Evolutionary conservation across 2,113 vertebrate genomes (phyloP).

Genomic region (Lampris incognitus): DNA sequence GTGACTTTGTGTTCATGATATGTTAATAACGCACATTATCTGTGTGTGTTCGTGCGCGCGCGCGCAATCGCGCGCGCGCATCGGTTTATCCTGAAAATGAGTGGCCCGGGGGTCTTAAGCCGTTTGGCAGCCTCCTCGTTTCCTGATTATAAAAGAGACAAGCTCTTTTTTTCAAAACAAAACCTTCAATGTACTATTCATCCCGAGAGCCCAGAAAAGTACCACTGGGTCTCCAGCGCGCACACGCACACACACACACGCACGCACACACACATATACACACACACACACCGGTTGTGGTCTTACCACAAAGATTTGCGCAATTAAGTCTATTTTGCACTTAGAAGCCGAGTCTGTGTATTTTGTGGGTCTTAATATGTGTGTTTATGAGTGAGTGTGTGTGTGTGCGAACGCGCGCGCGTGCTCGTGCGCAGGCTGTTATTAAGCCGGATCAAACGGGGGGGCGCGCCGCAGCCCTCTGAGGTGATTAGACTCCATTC

Average conservation of each 20-base stretch:
- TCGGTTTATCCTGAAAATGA: conserved; percentile 91
- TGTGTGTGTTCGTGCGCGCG: conserved; percentile 58
- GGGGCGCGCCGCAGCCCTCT: background rate
- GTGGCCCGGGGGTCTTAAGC: conserved; percentile 85
- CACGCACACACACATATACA: conserved; percentile 9
- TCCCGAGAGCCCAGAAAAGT: conserved; percentile 41
- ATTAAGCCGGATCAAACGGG: conserved; percentile 89
- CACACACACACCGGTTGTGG: conserved; percentile 82
- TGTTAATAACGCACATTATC: background rate
- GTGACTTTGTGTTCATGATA: conserved; percentile 1
- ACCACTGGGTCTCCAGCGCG: conserved; percentile 18
- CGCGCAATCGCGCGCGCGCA: conserved; percentile 26
- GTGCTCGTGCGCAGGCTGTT: conserved; percentile 81
- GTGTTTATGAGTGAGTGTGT: conserved; percentile 26
- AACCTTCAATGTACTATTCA: conserved; percentile 54
- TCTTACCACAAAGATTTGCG: conserved; percentile 83
- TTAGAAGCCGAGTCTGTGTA: conserved; percentile 77
- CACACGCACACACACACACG: conserved; percentile 6
- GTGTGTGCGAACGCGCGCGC: background rate
- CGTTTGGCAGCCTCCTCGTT: conserved; percentile 89
- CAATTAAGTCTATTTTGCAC: conserved; percentile 87
- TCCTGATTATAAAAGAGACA: conserved; percentile 84
- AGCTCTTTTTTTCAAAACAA: conserved; percentile 53
- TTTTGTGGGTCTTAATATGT: conserved; percentile 27
- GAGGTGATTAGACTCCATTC: conserved; percentile 57